Percentiles rank a stretch among this genome's conserved stretches.
Evolutionary conservation across 1,140 invertebrate genomes (phyloP).

Genomic region (Monomorium pharaonis): DNA sequence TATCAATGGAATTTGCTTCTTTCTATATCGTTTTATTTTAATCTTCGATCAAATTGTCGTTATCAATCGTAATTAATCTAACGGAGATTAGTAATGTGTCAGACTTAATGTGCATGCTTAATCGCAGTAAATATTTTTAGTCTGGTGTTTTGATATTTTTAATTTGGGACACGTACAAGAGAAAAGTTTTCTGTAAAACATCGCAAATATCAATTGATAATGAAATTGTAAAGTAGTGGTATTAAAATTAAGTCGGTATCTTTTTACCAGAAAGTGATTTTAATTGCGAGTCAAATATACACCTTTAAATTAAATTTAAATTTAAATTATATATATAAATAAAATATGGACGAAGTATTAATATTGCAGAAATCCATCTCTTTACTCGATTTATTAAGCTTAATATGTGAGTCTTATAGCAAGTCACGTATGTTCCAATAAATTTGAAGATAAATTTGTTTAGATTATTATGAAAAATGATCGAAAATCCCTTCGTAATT

Average conservation of each 20-base stretch:
- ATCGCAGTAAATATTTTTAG: neutral
- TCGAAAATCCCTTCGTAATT: neutral
- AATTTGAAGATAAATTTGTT: slow-evolving; percentile 14
- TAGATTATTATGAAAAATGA: slow-evolving; percentile 9
- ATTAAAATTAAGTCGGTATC: neutral
- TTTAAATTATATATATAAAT: neutral
- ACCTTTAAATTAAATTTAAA: neutral
- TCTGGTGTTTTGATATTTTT: too few species aligned
- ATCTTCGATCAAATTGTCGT: neutral
- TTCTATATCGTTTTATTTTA: neutral
- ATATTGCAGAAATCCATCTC: neutral
- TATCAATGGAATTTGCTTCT: slow-evolving; percentile 1
- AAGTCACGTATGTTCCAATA: neutral
- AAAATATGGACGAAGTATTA: neutral
- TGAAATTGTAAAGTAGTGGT: neutral
- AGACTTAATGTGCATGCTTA: neutral
- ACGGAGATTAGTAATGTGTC: slow-evolving; percentile 3
- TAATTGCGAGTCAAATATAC: neutral
- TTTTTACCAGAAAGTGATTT: neutral
- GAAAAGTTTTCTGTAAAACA: neutral
- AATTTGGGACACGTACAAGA: neutral
- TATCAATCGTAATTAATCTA: neutral
- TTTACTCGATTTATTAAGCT: neutral
- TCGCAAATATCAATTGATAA: neutral
- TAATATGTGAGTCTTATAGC: neutral